Evolutionary conservation across 2,113 vertebrate genomes (phyloP), one percentile per base, ranked within the genome.

Genomic region (Ictalurus furcatus): DNA sequence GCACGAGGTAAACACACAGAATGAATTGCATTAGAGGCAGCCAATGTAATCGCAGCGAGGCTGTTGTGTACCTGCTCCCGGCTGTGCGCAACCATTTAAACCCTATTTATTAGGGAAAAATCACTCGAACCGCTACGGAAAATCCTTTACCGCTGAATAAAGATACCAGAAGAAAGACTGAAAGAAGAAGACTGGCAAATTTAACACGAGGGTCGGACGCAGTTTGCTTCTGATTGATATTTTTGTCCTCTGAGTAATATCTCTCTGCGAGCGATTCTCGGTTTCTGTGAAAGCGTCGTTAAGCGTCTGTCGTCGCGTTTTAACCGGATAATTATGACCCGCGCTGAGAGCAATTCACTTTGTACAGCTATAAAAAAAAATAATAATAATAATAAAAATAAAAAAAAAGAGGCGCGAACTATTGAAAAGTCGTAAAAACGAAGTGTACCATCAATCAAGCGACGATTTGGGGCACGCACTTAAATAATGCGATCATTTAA

Each of bases 361-460:
- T 97, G 97, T 96, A 94, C 96, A 97, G 97, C 97, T 95, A 96
- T 97, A 97, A 98, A 97, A 85, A 4, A 44, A 44, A 34, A 34
- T 34, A 34, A 44, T 44, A 44, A 48, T 48, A 48, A 48, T 34
- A 34, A 34, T 34, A 48, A 0, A 48, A 48, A 48, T 44, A 48
- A 48, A 48, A 3, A 44, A 30, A 58, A 54, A 71, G 61, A 97
- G 95, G 96, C 92, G 94, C 94, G 95, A 96, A 97, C 96, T 96
- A 96, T 96, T 95, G 96, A 96, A 97, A 97, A 97, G 97, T 96
- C 97, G 96, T 97, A 97, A 98, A 98, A 54, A 97, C 89, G 95
- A 96, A 97, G 96, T 96, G 95, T 94, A 91, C 96, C 94, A 97
- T 98, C 97, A 97, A 98, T 98, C 97, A 97, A 95, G 92, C 92